These are phyloP conservation scores for Spatulosminthurus flaviceps DNA, from an alignment of 2,888 invertebrate species.

Conservation along the genomic window DNA sequence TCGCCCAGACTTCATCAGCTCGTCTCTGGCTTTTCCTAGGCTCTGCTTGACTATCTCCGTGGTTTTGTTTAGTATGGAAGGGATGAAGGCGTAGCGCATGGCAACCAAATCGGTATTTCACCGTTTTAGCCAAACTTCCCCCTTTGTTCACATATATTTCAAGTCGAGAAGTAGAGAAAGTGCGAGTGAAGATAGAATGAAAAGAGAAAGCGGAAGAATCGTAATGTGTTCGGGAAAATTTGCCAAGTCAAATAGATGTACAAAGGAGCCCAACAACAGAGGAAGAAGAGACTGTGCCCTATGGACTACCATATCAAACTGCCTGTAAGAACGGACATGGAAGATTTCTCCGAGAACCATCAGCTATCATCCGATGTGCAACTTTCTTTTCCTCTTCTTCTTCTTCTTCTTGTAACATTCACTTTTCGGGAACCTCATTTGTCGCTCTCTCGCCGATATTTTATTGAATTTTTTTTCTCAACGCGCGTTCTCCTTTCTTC, in stretches of 20 bases:
- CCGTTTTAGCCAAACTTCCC: conserved; percentile 8
- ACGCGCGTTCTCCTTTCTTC: not conserved
- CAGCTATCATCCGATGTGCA: conserved; percentile 27
- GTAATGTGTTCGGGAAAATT: conserved; percentile 16
- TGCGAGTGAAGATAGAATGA: not conserved
- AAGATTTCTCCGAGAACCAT: conserved; percentile 1
- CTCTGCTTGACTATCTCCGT: conserved; percentile 9
- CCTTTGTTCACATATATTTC: not conserved
- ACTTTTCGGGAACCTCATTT: conserved; percentile 42
- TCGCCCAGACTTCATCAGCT: conserved; percentile 27
- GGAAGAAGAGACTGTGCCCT: conserved; percentile 18
- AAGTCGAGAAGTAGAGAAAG: not conserved
- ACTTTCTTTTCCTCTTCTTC: too few relatives aligned
- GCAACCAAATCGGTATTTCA: conserved; percentile 20
- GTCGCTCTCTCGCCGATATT: conserved; percentile 44
- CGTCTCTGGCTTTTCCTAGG: conserved; percentile 24
- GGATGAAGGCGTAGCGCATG: conserved; percentile 26
- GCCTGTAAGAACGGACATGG: conserved; percentile 5
- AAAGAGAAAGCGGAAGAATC: not conserved
- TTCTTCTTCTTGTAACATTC: conserved; percentile 11
- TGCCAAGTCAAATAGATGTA: conserved; percentile 18
- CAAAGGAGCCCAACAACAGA: not conserved
- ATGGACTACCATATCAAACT: conserved; percentile 21
- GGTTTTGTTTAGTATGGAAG: conserved; percentile 23
- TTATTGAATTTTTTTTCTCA: conserved; percentile 44